These are phyloP conservation scores for Benitochromis conjunctus DNA, from an alignment of 2,113 vertebrate species.

Conservation along the genomic window DNA sequence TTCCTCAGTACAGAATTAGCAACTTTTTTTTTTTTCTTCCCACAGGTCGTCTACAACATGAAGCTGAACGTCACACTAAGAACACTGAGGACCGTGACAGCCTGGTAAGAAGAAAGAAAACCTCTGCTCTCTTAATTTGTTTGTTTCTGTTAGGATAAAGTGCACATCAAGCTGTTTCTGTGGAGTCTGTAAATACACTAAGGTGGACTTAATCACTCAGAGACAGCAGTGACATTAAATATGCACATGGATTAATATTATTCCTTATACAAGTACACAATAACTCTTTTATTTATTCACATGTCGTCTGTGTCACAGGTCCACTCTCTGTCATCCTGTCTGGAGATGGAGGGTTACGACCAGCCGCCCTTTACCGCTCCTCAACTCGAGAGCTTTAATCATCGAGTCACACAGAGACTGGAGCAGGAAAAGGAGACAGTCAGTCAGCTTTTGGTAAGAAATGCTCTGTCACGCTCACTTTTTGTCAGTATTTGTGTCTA, in stretches of 20 bases:
- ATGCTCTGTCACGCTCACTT: not conserved
- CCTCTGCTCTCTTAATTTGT: not conserved
- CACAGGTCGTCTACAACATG: constrained; percentile 86
- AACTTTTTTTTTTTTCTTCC: not conserved
- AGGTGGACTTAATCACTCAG: not conserved
- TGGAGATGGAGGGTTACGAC: constrained; percentile 90
- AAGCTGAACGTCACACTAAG: constrained; percentile 85
- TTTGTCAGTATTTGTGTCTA: not conserved
- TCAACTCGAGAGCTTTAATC: constrained; percentile 83
- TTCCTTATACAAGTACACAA: not conserved
- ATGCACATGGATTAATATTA: not conserved
- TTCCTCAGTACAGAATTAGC: not conserved
- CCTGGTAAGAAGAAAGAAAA: constrained; percentile 44
- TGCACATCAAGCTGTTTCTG: not conserved
- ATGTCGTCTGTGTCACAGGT: constrained; percentile 62
- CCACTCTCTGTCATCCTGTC: constrained; percentile 79
- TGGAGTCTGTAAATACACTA: not conserved
- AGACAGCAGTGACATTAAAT: not conserved
- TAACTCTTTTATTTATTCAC: not conserved
- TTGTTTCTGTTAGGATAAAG: not conserved
- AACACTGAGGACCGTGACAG: constrained; percentile 79
- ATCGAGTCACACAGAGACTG: constrained; percentile 79
- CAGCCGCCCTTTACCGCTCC: constrained; percentile 79
- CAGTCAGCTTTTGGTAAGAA: constrained; percentile 76
- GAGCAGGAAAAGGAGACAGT: constrained; percentile 78